phyloP scores from a whole-genome alignment of 2,113 vertebrate species.

The Heloderma charlesbogerti region DNA sequence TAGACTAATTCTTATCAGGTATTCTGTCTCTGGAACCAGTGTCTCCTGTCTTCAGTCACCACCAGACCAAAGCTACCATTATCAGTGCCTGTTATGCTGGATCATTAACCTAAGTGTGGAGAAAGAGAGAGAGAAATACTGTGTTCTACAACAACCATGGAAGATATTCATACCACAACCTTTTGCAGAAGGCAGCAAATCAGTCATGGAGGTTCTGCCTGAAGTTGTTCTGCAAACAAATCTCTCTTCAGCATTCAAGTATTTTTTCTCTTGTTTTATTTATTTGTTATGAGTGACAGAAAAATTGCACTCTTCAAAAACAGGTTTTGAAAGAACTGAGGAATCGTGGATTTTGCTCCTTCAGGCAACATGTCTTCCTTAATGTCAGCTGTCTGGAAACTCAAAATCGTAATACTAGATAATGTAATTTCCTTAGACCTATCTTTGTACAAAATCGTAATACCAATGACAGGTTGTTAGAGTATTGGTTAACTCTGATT shows the following conservation, averaged over 20 bases:
- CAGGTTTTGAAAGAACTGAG: not conserved
- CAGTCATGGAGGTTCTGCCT: not conserved
- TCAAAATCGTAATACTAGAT: not conserved
- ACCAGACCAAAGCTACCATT: not conserved
- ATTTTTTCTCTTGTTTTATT: not conserved
- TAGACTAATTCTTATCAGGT: too few relatives aligned
- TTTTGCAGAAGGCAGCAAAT: not conserved
- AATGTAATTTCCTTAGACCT: not conserved
- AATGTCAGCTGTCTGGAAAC: conserved; percentile 27
- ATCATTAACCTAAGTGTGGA: not conserved
- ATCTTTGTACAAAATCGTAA: not conserved
- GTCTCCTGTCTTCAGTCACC: not conserved
- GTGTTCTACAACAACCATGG: not conserved
- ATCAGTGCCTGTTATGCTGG: not conserved
- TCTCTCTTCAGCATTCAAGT: not conserved
- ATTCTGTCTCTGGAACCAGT: too few relatives aligned
- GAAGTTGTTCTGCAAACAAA: not conserved
- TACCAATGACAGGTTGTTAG: not conserved
- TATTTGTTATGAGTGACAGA: not conserved
- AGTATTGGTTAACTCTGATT: not conserved
- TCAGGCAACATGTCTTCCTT: not conserved
- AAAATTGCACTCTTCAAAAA: conserved; percentile 3
- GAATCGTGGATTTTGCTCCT: not conserved
- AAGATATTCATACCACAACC: not conserved
- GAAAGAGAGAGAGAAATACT: not conserved